phyloP scores from a whole-genome alignment of 2,888 invertebrate genomes.

The Coleophora flavipennella region DNA sequence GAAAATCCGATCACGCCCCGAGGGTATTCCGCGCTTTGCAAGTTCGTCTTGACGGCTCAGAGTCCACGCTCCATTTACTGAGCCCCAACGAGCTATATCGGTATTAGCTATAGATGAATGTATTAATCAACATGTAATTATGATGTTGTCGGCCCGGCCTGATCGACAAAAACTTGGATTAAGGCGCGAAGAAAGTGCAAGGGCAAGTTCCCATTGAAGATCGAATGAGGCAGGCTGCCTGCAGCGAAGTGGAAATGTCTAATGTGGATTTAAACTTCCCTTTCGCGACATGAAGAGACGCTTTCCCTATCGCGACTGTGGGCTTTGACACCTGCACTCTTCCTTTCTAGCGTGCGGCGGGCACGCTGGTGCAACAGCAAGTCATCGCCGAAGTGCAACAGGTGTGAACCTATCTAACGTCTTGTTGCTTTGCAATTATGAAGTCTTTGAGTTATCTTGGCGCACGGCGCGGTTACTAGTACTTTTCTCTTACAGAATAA shows the following conservation, averaged over 20 bases:
- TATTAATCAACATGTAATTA: neutral
- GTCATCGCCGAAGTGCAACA: conserved; percentile 18
- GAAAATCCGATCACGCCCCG: conserved; percentile 55
- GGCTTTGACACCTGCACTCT: conserved; percentile 63
- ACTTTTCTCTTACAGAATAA: neutral
- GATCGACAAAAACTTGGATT: conserved; percentile 45
- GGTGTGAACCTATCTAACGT: conserved; percentile 15
- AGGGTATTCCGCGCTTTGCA: conserved; percentile 28
- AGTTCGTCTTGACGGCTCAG: conserved; percentile 23
- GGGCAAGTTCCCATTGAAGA: conserved; percentile 46
- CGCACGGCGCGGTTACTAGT: neutral
- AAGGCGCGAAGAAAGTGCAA: conserved; percentile 50
- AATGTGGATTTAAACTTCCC: conserved; percentile 59
- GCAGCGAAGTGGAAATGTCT: conserved; percentile 29
- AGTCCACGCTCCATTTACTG: conserved; percentile 26
- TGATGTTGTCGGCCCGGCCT: neutral
- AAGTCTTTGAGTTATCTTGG: neutral
- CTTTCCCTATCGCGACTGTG: conserved; percentile 62
- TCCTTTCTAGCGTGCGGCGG: conserved; percentile 60
- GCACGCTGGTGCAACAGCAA: conserved; percentile 23
- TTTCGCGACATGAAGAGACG: conserved; percentile 58
- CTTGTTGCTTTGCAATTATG: conserved; percentile 3
- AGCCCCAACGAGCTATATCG: conserved; percentile 18
- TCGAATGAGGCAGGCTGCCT: conserved; percentile 39
- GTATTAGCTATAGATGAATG: neutral